Percentiles rank a stretch among this genome's conserved stretches.
Evolutionary conservation across 2,113 vertebrate genomes (phyloP).

Genomic region (Grantiella picta): DNA sequence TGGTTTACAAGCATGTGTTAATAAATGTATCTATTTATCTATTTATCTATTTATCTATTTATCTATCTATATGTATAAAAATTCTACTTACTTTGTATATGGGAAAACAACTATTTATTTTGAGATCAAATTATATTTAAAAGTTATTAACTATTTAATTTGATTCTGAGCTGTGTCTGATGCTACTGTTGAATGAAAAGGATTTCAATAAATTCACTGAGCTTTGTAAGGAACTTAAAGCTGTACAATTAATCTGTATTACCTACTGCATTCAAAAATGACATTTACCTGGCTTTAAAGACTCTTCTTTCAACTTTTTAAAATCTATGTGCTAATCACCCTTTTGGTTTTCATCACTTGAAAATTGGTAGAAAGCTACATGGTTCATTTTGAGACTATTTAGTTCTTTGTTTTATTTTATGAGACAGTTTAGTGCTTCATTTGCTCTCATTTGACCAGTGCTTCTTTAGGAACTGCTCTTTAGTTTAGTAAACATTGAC

Average conservation of each 20-base stretch:
- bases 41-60: not conserved
- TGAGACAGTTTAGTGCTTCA: not conserved
- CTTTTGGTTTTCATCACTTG: not conserved
- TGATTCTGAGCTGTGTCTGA: not conserved
- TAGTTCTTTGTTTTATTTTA: not conserved
- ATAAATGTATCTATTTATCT: too few species aligned
- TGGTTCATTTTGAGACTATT: not conserved
- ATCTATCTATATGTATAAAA: not conserved
- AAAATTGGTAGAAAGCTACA: not conserved
- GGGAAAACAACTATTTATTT: not conserved
- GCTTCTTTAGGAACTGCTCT: not conserved
- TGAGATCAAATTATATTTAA: not conserved
- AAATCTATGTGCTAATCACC: not conserved
- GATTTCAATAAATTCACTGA: not conserved
- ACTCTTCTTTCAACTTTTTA: not conserved
- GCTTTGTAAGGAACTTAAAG: not conserved
- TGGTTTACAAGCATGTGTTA: not conserved
- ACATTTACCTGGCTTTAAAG: not conserved
- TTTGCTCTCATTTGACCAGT: not conserved
- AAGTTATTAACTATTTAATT: not conserved
- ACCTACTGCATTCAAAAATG: not conserved
- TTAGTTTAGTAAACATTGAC: not conserved
- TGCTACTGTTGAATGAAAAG: not conserved
- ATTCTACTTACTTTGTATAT: fast-evolving
- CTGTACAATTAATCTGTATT: not conserved